phyloP scores from a whole-genome alignment of 2,888 invertebrate species.

The Nowickia ferox region DNA sequence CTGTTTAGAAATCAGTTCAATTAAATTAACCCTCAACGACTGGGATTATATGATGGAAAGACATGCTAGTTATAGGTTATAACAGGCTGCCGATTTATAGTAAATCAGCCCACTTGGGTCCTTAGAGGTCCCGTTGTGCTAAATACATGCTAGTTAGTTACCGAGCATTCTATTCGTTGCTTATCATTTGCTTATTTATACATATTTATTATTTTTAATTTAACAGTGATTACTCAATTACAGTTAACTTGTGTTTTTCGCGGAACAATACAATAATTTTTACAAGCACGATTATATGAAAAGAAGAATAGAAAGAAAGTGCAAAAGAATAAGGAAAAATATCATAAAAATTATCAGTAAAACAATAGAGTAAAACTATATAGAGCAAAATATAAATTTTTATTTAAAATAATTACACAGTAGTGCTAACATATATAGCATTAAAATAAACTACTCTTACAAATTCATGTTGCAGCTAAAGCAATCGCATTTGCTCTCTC shows the following conservation, averaged over 20 bases:
- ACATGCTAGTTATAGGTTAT: no score
- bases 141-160: no score
- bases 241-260: constrained; percentile 64
- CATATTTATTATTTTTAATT: constrained; percentile 19
- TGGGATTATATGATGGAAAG: no score
- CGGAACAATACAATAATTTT: constrained; percentile 60
- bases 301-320: constrained; percentile 35
- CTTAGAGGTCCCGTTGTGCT: no score
- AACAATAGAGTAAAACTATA: constrained; percentile 54
- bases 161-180: background rate
- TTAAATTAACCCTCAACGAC: no score
- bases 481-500: background rate
- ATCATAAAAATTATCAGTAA: constrained; percentile 63
- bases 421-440: background rate
- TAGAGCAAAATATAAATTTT: constrained; percentile 35
- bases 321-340: constrained; percentile 17
- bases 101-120: no score
- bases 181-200: background rate
- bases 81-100: no score
- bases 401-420: constrained; percentile 56
- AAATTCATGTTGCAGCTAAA: background rate
- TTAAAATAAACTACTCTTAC: background rate
- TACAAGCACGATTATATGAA: constrained; percentile 53
- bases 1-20: no score
- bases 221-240: constrained; percentile 67